Evolutionary conservation across 2,888 invertebrate genomes (phyloP).

Genomic region (Lucinisca nassula): DNA sequence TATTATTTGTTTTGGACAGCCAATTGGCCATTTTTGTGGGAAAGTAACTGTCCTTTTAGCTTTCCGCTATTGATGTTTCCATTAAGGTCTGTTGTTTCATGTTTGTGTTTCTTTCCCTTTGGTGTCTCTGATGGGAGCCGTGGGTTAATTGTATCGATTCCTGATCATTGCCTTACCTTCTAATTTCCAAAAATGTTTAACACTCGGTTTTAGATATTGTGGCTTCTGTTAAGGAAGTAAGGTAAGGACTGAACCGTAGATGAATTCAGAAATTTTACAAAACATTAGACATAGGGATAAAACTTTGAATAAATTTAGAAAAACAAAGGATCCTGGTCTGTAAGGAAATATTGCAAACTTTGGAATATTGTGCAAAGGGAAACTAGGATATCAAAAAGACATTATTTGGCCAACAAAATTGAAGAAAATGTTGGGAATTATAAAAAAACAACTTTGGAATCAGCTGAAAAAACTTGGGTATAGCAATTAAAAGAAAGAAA

Average conservation of each 20-base stretch:
- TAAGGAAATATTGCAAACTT: not conserved
- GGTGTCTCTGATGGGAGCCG: too few relatives aligned
- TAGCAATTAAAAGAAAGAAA: not conserved
- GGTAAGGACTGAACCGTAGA: conserved; percentile 18
- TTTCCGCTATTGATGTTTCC: too few relatives aligned
- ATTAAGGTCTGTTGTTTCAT: too few relatives aligned
- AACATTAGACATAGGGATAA: conserved; percentile 7
- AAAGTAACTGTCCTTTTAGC: too few relatives aligned
- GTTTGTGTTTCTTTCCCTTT: too few relatives aligned
- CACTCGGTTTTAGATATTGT: conserved; percentile 4
- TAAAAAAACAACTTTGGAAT: not conserved
- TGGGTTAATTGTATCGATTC: too few relatives aligned
- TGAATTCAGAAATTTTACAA: conserved; percentile 12
- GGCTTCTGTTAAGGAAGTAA: conserved; percentile 14
- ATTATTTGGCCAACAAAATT: not conserved
- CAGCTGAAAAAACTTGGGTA: not conserved
- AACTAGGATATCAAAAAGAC: not conserved
- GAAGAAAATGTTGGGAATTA: not conserved
- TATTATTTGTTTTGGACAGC: too few relatives aligned
- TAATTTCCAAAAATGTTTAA: conserved; percentile 1
- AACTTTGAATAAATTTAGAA: conserved; percentile 20
- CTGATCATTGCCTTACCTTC: too few relatives aligned
- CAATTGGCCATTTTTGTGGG: too few relatives aligned
- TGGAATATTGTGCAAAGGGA: not conserved
- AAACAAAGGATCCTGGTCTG: not conserved